Conservation (phyloP, 2,888 invertebrate genomes). For the Hypomecis atomaria region DNA sequence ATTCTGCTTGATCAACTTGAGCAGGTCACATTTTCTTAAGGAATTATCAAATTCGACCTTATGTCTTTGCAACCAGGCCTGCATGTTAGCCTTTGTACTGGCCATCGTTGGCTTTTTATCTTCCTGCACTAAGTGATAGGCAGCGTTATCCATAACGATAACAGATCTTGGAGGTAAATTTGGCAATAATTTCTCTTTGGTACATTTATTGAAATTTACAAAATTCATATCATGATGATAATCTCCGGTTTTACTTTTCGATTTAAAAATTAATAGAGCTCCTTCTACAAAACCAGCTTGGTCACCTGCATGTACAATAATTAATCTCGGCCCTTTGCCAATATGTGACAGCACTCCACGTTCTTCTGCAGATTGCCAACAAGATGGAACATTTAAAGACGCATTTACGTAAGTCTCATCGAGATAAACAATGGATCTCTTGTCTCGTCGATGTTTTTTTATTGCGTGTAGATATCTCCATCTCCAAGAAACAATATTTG, state of each 20-base stretch:
- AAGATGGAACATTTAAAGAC: too few species aligned
- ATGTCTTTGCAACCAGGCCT: too few species aligned
- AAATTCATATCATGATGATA: conserved; percentile 1
- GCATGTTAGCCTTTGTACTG: too few species aligned
- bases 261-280: conserved; percentile 26
- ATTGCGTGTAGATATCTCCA: conserved; percentile 10
- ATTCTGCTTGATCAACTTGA: too few species aligned
- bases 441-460: too few species aligned
- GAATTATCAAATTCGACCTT: too few species aligned
- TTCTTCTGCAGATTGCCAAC: too few species aligned
- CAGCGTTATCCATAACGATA: conserved; percentile 1
- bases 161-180: not conserved
- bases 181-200: not conserved
- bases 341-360: not conserved
- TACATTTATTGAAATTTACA: conserved; percentile 1
- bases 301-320: conserved; percentile 27
- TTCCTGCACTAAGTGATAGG: not conserved
- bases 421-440: too few species aligned
- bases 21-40: too few species aligned
- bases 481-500: conserved; percentile 28
- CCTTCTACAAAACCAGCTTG: conserved; percentile 24
- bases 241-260: not conserved
- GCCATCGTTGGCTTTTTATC: conserved; percentile 1
- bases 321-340: conserved; percentile 21
- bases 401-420: too few species aligned